phyloP scores from a whole-genome alignment of 2,113 vertebrate genomes.

The Bubalus kerabau region DNA sequence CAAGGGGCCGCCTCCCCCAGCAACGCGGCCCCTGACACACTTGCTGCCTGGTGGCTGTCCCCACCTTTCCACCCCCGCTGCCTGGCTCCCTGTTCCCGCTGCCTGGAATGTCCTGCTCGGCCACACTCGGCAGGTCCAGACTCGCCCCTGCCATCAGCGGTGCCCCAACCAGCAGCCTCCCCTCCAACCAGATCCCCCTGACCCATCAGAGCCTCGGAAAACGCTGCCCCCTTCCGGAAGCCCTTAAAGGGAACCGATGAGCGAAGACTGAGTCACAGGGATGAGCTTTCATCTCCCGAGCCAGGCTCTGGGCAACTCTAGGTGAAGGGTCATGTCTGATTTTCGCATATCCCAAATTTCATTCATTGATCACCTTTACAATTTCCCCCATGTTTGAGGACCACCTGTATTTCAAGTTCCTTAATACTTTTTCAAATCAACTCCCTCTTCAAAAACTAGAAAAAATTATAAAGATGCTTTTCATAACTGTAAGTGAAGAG shows the following conservation, averaged over 20 bases:
- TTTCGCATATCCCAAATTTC: not conserved
- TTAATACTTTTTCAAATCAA: not conserved
- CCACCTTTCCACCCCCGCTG: not conserved
- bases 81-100: not conserved
- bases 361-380: not conserved
- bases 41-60: not conserved
- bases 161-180: not conserved
- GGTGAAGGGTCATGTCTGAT: not conserved
- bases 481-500: not conserved
- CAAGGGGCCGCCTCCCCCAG: too few relatives aligned
- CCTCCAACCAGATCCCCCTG: not conserved
- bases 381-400: not conserved
- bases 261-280: accelerated
- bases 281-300: accelerated
- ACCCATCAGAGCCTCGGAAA: not conserved
- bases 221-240: accelerated
- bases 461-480: not conserved
- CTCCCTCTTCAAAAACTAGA: not conserved
- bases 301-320: not conserved
- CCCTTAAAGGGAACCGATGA: accelerated
- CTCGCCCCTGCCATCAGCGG: not conserved
- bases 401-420: too few relatives aligned
- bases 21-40: not conserved
- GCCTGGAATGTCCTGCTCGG: not conserved
- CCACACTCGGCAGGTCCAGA: not conserved